These are phyloP conservation scores for Ceyx margarethae DNA, from an alignment of 2,113 vertebrate species.

Conservation along the genomic window DNA sequence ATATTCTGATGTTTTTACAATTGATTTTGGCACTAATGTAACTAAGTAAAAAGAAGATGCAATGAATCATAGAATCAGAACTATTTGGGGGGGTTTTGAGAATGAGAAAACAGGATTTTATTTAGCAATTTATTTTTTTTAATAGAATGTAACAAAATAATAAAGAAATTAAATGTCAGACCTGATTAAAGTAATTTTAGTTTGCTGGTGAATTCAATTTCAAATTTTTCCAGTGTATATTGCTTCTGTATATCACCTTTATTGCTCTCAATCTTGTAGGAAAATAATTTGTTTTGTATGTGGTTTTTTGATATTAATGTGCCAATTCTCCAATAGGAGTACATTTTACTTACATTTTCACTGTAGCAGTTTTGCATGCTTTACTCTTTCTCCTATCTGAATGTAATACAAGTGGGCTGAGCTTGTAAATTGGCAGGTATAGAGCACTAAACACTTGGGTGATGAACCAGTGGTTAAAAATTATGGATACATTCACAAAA, in stretches of 20 bases:
- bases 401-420: background rate
- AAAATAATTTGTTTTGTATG: slow-evolving; percentile 45
- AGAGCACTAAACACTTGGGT: background rate
- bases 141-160: slow-evolving; percentile 61
- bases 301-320: slow-evolving; percentile 35
- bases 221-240: slow-evolving; percentile 52
- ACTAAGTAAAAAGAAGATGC: background rate
- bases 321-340: slow-evolving; percentile 44
- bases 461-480: background rate
- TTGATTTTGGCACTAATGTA: background rate
- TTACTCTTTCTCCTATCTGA: slow-evolving; percentile 1
- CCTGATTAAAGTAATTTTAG: slow-evolving; percentile 72
- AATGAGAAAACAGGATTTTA: slow-evolving; percentile 65
- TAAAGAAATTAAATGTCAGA: slow-evolving; percentile 72
- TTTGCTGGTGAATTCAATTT: slow-evolving; percentile 63
- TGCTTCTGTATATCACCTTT: slow-evolving; percentile 44
- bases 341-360: slow-evolving; percentile 46
- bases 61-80: slow-evolving; percentile 34
- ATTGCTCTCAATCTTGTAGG: slow-evolving; percentile 54
- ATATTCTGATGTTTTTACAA: background rate
- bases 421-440: background rate
- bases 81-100: slow-evolving; percentile 39
- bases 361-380: background rate
- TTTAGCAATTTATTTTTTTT: slow-evolving; percentile 57
- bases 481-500: background rate